These are phyloP conservation scores for Pungitius pungitius DNA, from an alignment of 2,113 vertebrate species.

Conservation along the genomic window DNA sequence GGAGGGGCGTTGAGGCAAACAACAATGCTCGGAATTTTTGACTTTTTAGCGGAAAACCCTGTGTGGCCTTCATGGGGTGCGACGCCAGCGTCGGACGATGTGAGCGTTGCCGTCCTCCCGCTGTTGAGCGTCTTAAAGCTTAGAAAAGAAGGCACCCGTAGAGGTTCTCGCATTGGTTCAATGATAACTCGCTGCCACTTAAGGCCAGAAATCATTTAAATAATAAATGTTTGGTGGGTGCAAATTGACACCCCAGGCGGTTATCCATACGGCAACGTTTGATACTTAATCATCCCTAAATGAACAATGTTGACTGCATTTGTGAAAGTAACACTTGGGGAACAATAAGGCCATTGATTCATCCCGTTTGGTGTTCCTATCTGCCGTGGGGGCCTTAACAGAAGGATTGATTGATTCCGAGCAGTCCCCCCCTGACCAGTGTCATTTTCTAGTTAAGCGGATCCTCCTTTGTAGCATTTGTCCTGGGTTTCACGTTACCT, in stretches of 20 bases:
- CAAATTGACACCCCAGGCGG: constrained; percentile 53
- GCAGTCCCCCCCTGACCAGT: constrained; percentile 82
- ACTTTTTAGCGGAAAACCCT: constrained; percentile 71
- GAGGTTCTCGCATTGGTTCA: constrained; percentile 1
- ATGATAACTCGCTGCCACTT: constrained; percentile 6
- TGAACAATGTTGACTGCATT: constrained; percentile 78
- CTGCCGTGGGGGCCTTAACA: constrained; percentile 78
- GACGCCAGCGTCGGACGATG: constrained; percentile 41
- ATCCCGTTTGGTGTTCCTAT: constrained; percentile 82
- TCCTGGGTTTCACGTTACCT: constrained; percentile 85
- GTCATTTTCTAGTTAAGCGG: constrained; percentile 80
- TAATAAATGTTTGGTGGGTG: constrained; percentile 17
- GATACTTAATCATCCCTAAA: constrained; percentile 83
- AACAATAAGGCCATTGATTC: constrained; percentile 90
- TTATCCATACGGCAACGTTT: constrained; percentile 85
- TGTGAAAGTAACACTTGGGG: constrained; percentile 85
- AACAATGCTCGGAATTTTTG: constrained; percentile 57
- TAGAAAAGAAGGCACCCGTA: background rate
- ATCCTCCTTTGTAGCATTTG: constrained; percentile 87
- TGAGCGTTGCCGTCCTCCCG: constrained; percentile 24
- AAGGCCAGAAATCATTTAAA: background rate
- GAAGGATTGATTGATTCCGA: constrained; percentile 80
- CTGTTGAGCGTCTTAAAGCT: constrained; percentile 18
- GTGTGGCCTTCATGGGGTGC: constrained; percentile 44
- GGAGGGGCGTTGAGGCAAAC: constrained; percentile 13